Conservation (phyloP, 2,113 vertebrate genomes). For the Labeo catla region DNA sequence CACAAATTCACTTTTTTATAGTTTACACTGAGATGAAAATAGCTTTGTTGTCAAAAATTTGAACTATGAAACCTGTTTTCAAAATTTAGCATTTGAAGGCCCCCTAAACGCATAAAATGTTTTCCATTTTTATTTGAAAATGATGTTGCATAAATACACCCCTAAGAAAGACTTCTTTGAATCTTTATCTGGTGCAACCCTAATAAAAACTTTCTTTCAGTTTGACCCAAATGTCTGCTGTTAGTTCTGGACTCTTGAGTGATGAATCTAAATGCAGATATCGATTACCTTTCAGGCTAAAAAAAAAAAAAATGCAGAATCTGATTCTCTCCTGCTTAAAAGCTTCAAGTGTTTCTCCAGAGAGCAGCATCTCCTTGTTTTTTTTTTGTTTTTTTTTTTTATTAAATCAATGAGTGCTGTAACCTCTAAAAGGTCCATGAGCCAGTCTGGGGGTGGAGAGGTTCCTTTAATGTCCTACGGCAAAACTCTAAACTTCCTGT, state of each 20-base stretch:
- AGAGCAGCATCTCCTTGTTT: slow-evolving; percentile 5
- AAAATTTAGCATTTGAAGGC: neutral
- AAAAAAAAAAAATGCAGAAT: slow-evolving; percentile 22
- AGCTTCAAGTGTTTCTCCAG: slow-evolving; percentile 27
- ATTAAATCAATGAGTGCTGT: slow-evolving; percentile 11
- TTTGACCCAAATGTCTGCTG: slow-evolving; percentile 16
- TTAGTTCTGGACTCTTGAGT: neutral
- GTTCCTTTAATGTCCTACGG: slow-evolving; percentile 17
- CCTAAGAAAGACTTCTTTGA: neutral
- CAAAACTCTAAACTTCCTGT: slow-evolving; percentile 4
- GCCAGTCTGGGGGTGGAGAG: slow-evolving; percentile 19
- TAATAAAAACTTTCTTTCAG: neutral
- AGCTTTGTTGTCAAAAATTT: no score
- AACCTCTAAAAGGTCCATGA: neutral
- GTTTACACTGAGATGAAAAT: no score
- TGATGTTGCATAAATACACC: neutral
- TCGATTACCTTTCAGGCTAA: slow-evolving; percentile 26
- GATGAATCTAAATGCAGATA: slow-evolving; percentile 32
- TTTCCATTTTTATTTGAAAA: neutral
- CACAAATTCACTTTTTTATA: no score
- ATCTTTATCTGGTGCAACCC: neutral
- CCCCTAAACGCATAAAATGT: neutral
- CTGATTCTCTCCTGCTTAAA: slow-evolving; percentile 24
- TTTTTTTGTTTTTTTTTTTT: neutral
- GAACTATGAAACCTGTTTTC: neutral